Conservation (phyloP, 2,888 invertebrate genomes). For the Rhimphoctona megacephalus region DNA sequence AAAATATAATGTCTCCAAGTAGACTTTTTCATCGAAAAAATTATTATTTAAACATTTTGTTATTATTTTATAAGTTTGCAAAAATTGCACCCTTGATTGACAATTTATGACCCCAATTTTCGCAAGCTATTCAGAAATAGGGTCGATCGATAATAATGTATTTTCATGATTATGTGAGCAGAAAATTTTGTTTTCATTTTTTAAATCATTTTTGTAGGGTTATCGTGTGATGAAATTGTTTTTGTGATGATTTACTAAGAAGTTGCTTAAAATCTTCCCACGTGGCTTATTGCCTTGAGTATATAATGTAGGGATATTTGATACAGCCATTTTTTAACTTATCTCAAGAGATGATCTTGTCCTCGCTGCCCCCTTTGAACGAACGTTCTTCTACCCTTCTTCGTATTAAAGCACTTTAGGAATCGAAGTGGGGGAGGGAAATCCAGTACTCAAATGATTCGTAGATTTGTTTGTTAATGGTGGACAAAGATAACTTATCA, state of each 20-base stretch:
- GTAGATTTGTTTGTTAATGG: background rate
- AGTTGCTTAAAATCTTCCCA: background rate
- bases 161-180: no score
- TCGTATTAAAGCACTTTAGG: background rate
- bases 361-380: background rate
- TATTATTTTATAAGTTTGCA: no score
- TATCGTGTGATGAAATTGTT: background rate
- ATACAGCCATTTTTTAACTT: constrained; percentile 4
- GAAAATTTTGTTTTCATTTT: background rate
- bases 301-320: background rate
- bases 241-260: no score
- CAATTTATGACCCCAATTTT: no score
- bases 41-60: no score
- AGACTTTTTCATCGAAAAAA: no score
- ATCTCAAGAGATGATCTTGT: constrained; percentile 19
- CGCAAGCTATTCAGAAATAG: no score
- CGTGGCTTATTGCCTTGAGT: background rate
- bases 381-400: constrained; percentile 12
- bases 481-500: no score
- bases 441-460: background rate
- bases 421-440: background rate
- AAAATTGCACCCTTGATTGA: no score
- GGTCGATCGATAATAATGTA: no score
- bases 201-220: background rate
- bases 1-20: no score